Base-by-base conservation (phyloP, 1,140 invertebrate species). In the Coptotermes formosanus region DNA sequence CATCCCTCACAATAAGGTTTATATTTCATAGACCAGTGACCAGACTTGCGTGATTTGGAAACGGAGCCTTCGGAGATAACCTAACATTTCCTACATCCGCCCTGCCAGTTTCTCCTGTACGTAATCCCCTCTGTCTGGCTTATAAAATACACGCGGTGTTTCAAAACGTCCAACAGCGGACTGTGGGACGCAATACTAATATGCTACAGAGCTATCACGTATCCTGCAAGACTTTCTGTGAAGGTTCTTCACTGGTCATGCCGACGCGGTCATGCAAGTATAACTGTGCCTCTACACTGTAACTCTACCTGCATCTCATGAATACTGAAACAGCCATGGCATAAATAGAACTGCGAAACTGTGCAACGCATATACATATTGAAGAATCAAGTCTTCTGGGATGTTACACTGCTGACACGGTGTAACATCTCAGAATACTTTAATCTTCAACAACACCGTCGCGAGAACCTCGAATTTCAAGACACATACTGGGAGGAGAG, bases 11-110 rank as follows among this genome's bases (percentile, higher is more conserved):
- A 75, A 75, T 75, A 75, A 75, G 64, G 64, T 16, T 14, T 30
- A 75, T 75, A 75, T 75, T 75, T 75, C n/a, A 75, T 75, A 75
- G 64, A 75, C 64, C 64, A 75, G 64, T 75, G 64, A 75, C 1
- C 64, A 75, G 8, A 0, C 9, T 23, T 75, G 64, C 64, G 64
- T 75, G 64, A 75, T 75, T 75, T 75, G 64, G n/a, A 75, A 75
- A 30, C 64, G 7, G 64, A 75, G 30, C n/a, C 64, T 75, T n/a
- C 30, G 64, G 64, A 25, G 64, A 75, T 75, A 75, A 30, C 64
- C 9, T 30, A 75, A 75, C 64, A 75, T 75, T 30, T 30, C 64
- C n/a, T 30, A 12, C n/a, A 75, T 75, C n/a, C 52, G 14, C 52
- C 52, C 64, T 64, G 14, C 64, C 25, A 25, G 7, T 30, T 30